These are phyloP conservation scores for human (Homo sapiens) DNA, from an alignment of 2,113 vertebrate genomes.

Conservation along the genomic window DNA sequence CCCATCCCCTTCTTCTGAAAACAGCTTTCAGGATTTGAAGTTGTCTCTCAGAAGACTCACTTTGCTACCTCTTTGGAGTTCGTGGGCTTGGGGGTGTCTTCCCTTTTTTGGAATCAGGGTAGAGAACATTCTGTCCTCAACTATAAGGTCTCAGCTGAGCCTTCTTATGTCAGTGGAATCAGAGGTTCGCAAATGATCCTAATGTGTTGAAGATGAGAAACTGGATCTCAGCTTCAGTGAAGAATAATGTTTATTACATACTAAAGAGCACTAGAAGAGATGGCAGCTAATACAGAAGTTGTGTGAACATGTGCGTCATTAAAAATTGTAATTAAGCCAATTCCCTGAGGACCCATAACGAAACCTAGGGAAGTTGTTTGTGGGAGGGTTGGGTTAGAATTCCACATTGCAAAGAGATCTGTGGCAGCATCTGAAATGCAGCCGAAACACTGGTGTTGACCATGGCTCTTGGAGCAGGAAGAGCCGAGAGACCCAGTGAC, in stretches of 20 bases:
- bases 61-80: not conserved
- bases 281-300: conserved; percentile 53
- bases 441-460: not conserved
- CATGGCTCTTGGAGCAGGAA: not conserved
- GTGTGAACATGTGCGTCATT: conserved; percentile 70
- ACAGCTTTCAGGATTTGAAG: not conserved
- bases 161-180: conserved; percentile 9
- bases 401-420: not conserved
- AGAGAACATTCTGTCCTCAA: not conserved
- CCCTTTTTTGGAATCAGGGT: not conserved
- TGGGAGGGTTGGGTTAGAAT: not conserved
- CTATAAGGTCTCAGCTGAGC: not conserved
- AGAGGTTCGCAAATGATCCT: conserved; percentile 32
- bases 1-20: not conserved
- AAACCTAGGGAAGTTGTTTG: conserved; percentile 49
- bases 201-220: conserved; percentile 50
- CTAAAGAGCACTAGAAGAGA: conserved; percentile 66
- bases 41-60: not conserved
- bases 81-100: not conserved
- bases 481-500: not conserved
- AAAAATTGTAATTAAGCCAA: conserved; percentile 71
- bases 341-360: conserved; percentile 61
- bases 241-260: conserved; percentile 69
- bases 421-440: not conserved
- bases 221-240: conserved; percentile 40